phyloP scores from a whole-genome alignment of 2,113 vertebrate species.

The Lophochroa leadbeateri region DNA sequence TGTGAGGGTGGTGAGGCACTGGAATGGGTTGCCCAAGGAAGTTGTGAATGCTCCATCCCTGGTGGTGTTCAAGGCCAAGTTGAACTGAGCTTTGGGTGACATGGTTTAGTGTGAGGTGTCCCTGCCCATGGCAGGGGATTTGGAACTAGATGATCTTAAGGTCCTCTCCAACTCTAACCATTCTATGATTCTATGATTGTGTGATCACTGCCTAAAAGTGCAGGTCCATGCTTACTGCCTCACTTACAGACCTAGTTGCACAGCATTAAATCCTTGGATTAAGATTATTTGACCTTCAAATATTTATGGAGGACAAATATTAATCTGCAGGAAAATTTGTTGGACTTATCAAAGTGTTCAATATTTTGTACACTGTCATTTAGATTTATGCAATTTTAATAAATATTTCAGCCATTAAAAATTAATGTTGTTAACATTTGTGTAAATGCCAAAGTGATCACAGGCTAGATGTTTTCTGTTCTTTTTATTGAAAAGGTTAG shows the following conservation, averaged over 20 bases:
- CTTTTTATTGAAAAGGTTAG: background rate
- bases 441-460: background rate
- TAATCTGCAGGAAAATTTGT: background rate
- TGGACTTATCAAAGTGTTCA: background rate
- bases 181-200: background rate
- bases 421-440: background rate
- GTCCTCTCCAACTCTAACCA: background rate
- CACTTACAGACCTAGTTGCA: background rate
- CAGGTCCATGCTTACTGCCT: background rate
- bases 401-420: background rate
- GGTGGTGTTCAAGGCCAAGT: background rate
- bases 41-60: background rate
- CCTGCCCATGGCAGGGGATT: background rate
- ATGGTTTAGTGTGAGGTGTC: background rate
- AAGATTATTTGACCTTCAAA: background rate
- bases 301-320: background rate
- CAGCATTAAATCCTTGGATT: background rate
- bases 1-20: background rate
- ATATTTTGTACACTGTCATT: background rate
- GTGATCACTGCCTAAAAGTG: background rate
- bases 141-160: background rate
- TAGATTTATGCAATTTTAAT: background rate
- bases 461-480: rapidly evolving
- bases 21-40: background rate
- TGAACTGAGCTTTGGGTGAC: background rate